These are phyloP conservation scores for Coregonus sp. DNA, from an alignment of 2,797 vertebrate species.

Conservation along the genomic window DNA sequence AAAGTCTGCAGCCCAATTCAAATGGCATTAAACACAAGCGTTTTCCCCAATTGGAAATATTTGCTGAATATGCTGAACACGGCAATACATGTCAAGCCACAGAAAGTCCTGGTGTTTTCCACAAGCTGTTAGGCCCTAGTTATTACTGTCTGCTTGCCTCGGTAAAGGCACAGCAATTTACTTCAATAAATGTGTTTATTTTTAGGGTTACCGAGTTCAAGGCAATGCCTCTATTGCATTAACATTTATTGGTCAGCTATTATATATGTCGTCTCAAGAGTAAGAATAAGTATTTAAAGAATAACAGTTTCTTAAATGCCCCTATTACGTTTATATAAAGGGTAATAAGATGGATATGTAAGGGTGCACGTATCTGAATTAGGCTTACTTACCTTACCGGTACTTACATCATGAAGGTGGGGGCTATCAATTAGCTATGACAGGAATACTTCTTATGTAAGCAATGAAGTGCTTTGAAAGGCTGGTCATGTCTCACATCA, in stretches of 20 bases:
- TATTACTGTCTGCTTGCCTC: slow-evolving; percentile 37
- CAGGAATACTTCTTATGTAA: not conserved
- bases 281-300: slow-evolving; percentile 32
- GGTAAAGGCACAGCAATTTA: slow-evolving; percentile 29
- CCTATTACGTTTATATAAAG: not conserved
- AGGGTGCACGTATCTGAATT: not conserved
- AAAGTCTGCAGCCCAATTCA: slow-evolving; percentile 55
- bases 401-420: not conserved
- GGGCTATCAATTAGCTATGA: not conserved
- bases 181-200: slow-evolving; percentile 22
- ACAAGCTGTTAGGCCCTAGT: slow-evolving; percentile 23
- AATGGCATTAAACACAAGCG: slow-evolving; percentile 69
- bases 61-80: slow-evolving; percentile 45
- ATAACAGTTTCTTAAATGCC: not conserved
- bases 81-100: slow-evolving; percentile 39
- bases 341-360: not conserved
- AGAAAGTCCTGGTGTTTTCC: slow-evolving; percentile 33
- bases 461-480: too few species aligned
- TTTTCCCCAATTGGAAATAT: slow-evolving; percentile 45
- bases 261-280: not conserved
- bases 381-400: not conserved
- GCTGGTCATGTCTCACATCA: too few species aligned
- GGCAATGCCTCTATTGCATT: not conserved
- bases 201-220: slow-evolving; percentile 13
- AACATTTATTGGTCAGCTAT: not conserved